Percentiles rank a stretch among this genome's conserved stretches.
Evolutionary conservation across 2,888 invertebrate genomes (phyloP).

Genomic region (Bugulina stolonifera): DNA sequence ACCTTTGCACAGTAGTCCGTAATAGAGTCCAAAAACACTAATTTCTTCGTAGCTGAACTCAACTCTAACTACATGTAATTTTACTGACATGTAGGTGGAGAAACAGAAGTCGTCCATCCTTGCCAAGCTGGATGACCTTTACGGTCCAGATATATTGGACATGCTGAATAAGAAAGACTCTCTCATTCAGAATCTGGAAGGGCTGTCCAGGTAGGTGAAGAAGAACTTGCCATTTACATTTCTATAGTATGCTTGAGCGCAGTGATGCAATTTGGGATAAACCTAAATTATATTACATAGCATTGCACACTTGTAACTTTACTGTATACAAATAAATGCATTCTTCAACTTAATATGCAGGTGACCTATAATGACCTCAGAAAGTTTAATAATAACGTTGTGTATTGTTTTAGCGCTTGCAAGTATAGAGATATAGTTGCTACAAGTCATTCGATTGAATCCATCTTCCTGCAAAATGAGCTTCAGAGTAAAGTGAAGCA

Average conservation of each 20-base stretch:
- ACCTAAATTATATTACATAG: no score
- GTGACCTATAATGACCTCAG: no score
- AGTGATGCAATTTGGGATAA: no score
- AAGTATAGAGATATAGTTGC: constrained; percentile 45
- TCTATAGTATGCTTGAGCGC: no score
- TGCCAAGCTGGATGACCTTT: constrained; percentile 40
- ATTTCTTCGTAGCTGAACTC: no score
- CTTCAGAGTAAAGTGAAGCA: constrained; percentile 44
- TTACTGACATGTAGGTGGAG: constrained; percentile 7
- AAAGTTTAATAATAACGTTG: not conserved
- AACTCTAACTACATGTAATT: no score
- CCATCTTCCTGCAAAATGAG: constrained; percentile 47
- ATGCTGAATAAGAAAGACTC: constrained; percentile 42
- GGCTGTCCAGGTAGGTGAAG: constrained; percentile 31
- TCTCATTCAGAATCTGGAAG: constrained; percentile 42
- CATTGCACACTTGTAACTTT: no score
- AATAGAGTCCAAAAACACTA: no score
- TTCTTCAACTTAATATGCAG: no score
- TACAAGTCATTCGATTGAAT: constrained; percentile 47
- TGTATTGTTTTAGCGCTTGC: constrained; percentile 36
- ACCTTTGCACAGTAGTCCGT: no score
- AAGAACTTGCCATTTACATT: no score
- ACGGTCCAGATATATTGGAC: constrained; percentile 39
- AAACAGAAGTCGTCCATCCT: constrained; percentile 42
- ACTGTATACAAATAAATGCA: no score